Base-by-base conservation (phyloP, 2,888 invertebrate species). In the Balanococcus diminutus region DNA sequence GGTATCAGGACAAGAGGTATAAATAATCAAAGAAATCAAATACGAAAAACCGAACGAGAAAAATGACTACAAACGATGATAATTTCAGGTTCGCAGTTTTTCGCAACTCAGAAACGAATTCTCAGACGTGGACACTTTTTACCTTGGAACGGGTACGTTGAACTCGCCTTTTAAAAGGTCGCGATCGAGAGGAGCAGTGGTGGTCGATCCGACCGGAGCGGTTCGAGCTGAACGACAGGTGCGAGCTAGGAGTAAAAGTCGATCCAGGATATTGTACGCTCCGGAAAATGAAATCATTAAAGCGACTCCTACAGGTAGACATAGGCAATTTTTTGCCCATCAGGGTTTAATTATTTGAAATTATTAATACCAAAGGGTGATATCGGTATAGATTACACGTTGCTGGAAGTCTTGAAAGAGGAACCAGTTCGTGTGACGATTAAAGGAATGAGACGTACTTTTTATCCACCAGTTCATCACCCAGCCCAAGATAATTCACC, bases 71-170 rank as follows among this genome's bases (percentile, higher is more conserved):
- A 25, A 61, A 28, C 16, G 28, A 11, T 28, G 5, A 28, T 28
- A 14, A 19, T 51, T 81, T 1, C 89, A 96, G 96, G 95, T 98
- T 2, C 92, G 96, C 88, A 97, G 98, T 90, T 98, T 97, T 90
- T 97, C 97, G 0, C 98, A 98, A 89, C 91, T 98, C 84, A 93
- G 97, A 81, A 96, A 97, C 90, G 98, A 98, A 90, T 96, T 97
- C 89, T 95, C 96, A 16, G 96, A 96, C 89, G 94, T 96, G 85
- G 96, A 97, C 89, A 96, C 96, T 4, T 98, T 98, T 91, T 96
- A 96, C 90, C 91, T 97, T 89, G 91, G 92, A 88, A 89, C 92
- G 87, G 86, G 86, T 1, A 79, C 86, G 11, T 72, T 87, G 9
- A 87, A 88, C 93, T 94, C 94, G 0, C 94, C 94, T 0, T 92